Conservation (phyloP, 1,140 invertebrate genomes). For the Zaprionus vittiger region DNA sequence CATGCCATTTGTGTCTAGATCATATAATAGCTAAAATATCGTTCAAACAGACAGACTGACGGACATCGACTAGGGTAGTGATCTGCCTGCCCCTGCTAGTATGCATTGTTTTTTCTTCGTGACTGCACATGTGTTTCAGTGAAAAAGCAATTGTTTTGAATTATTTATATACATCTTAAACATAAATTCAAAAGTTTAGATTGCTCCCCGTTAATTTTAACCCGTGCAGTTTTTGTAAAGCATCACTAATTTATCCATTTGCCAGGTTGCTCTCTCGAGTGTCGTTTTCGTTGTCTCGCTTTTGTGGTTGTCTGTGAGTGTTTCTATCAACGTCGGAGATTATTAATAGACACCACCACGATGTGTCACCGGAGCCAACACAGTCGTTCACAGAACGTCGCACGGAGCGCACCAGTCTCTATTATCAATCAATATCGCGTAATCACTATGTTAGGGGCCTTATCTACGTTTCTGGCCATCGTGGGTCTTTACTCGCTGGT, state of each 20-base stretch:
- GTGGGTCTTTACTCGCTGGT: slow-evolving; percentile 57
- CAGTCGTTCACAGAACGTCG: slow-evolving; percentile 50
- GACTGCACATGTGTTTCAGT: no score
- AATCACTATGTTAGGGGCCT: slow-evolving; percentile 26
- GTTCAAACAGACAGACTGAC: no score
- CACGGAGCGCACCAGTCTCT: neutral
- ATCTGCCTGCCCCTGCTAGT: no score
- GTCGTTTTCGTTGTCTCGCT: slow-evolving; percentile 8
- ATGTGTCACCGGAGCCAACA: neutral
- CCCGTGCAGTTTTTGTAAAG: neutral
- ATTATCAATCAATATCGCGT: neutral
- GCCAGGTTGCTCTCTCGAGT: slow-evolving; percentile 50
- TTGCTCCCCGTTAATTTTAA: no score
- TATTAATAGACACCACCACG: no score
- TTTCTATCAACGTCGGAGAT: slow-evolving; percentile 6
- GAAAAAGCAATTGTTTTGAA: no score
- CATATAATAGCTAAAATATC: no score
- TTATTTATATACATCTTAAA: no score
- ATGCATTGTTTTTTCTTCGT: no score
- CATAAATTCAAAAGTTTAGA: no score
- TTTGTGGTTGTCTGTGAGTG: slow-evolving; percentile 12
- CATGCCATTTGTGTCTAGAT: no score
- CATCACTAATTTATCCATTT: slow-evolving; percentile 28
- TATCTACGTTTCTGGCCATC: slow-evolving; percentile 52
- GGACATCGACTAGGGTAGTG: no score